These are phyloP conservation scores for Clinocottus analis DNA, from an alignment of 2,113 vertebrate species.

Conservation along the genomic window DNA sequence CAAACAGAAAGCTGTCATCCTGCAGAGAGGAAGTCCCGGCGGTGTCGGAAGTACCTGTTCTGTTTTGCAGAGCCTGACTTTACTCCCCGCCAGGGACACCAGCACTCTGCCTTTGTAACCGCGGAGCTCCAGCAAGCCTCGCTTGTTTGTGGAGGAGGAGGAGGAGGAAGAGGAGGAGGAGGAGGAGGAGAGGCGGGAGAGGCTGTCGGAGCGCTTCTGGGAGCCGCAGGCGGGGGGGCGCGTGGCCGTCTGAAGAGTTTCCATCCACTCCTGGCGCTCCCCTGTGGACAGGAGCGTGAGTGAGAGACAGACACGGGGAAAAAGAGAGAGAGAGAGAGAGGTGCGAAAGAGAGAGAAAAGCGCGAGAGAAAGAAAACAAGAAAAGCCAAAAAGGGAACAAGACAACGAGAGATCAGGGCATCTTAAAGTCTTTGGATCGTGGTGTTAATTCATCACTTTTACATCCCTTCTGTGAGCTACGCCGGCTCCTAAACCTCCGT, in stretches of 20 bases:
- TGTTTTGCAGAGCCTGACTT: constrained; percentile 95
- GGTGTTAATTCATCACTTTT: constrained; percentile 59
- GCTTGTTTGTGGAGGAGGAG: constrained; percentile 85
- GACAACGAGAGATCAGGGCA: constrained; percentile 49
- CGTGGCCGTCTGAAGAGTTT: constrained; percentile 85
- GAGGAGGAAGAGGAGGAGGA: too few species aligned
- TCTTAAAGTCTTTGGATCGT: constrained; percentile 54
- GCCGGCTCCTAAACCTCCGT: constrained; percentile 14
- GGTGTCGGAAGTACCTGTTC: constrained; percentile 88
- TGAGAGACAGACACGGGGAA: constrained; percentile 43
- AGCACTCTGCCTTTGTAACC: constrained; percentile 95
- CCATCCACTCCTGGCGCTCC: constrained; percentile 94
- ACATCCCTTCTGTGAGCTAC: constrained; percentile 32
- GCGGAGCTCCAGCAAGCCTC: constrained; percentile 91
- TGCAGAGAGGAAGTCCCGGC: constrained; percentile 66
- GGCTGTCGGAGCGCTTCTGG: constrained; percentile 73
- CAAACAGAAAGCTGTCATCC: constrained; percentile 72
- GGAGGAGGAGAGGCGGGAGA: constrained; percentile 47
- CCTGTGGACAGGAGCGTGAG: constrained; percentile 79
- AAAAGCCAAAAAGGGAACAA: constrained; percentile 21
- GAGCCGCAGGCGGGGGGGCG: constrained; percentile 78
- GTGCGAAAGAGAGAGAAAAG: constrained; percentile 13
- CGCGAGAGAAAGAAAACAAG: background rate
- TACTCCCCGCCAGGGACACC: constrained; percentile 90
- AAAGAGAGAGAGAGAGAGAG: constrained; percentile 27